phyloP scores from a whole-genome alignment of 2,797 vertebrate genomes.

The Dryobates pubescens region DNA sequence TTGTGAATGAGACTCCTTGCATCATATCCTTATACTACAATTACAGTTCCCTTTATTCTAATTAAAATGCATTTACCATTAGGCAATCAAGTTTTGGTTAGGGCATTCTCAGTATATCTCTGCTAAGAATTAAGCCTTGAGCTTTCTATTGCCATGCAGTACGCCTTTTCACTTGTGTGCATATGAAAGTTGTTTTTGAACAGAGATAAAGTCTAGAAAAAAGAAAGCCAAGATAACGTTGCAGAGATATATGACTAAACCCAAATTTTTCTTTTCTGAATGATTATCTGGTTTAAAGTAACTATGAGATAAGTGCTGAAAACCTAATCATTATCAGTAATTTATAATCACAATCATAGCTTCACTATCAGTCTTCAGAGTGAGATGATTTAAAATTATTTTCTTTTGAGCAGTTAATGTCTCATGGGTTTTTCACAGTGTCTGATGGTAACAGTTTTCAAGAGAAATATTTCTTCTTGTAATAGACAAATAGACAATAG shows the following conservation, averaged over 20 bases:
- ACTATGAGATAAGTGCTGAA: constrained; percentile 58
- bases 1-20: not conserved
- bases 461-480: constrained; percentile 55
- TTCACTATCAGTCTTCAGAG: constrained; percentile 45
- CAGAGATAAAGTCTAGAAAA: constrained; percentile 45
- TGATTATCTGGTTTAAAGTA: constrained; percentile 55
- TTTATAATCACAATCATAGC: constrained; percentile 50
- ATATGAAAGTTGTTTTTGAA: not conserved
- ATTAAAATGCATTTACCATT: not conserved
- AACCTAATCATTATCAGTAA: constrained; percentile 45
- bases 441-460: constrained; percentile 34
- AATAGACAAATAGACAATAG: constrained; percentile 47
- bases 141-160: not conserved
- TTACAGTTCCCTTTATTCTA: not conserved
- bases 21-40: not conserved
- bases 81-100: not conserved
- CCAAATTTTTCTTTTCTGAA: constrained; percentile 47
- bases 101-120: not conserved
- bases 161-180: not conserved
- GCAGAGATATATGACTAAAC: constrained; percentile 43
- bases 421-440: constrained; percentile 47
- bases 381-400: constrained; percentile 61
- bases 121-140: not conserved
- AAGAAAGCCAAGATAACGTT: constrained; percentile 41
- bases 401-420: constrained; percentile 53